Conservation (phyloP, 1,140 invertebrate species). For the Eubasilissa regina region DNA sequence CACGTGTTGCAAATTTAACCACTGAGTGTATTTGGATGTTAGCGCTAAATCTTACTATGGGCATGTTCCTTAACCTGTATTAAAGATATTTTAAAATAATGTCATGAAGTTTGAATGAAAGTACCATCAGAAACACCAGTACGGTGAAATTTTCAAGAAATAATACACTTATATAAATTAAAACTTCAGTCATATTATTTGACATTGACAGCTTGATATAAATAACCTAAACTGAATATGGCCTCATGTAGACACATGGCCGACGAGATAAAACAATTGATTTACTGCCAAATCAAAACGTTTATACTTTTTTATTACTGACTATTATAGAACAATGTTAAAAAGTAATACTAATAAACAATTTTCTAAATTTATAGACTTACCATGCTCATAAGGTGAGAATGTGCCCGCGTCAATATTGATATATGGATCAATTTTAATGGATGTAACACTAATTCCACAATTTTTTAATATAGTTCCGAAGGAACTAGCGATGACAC, state of each 20-base stretch:
- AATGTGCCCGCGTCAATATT: slow-evolving; percentile 99
- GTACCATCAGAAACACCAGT: too few relatives aligned
- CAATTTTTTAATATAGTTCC: slow-evolving; percentile 95
- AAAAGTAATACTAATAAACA: not conserved
- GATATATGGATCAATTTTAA: slow-evolving; percentile 99
- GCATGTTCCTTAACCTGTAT: too few relatives aligned
- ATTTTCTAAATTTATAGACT: slow-evolving; percentile 61
- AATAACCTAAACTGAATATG: slow-evolving; percentile 45
- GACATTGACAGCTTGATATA: slow-evolving; percentile 48
- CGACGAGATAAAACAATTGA: slow-evolving; percentile 17
- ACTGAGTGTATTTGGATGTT: not conserved
- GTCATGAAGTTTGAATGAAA: too few relatives aligned
- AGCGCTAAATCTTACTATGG: not conserved
- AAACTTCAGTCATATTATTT: slow-evolving; percentile 13
- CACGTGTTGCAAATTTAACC: not conserved
- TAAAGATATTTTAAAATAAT: too few relatives aligned
- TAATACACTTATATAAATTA: not conserved
- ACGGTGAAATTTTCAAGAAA: too few relatives aligned
- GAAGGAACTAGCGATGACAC: slow-evolving; percentile 96
- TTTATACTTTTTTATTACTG: not conserved
- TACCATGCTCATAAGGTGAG: slow-evolving; percentile 98
- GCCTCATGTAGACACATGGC: slow-evolving; percentile 43
- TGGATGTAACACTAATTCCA: slow-evolving; percentile 94
- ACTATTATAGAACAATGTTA: not conserved
- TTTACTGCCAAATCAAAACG: slow-evolving; percentile 34